These are phyloP conservation scores for Forbesichthys agassizii DNA, from an alignment of 2,113 vertebrate species.

Conservation along the genomic window DNA sequence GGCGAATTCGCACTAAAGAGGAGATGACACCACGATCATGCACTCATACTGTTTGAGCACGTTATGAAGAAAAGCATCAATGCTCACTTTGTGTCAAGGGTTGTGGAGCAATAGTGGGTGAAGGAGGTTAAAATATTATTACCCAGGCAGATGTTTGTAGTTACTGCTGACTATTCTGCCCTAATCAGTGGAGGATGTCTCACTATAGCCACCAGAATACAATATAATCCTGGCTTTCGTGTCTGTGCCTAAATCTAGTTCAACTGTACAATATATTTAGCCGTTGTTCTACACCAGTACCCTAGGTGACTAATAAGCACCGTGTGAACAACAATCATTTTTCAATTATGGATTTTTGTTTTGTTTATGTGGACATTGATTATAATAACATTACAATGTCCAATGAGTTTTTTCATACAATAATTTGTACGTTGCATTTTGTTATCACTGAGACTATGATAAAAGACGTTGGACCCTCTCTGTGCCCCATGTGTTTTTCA, in stretches of 20 bases:
- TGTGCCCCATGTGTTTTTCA: slow-evolving; percentile 69
- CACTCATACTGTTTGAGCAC: slow-evolving; percentile 52
- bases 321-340: no score
- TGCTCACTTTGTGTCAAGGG: slow-evolving; percentile 35
- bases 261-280: no score
- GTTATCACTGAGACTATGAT: slow-evolving; percentile 60
- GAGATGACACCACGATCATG: slow-evolving; percentile 64
- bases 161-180: slow-evolving; percentile 23
- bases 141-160: neutral
- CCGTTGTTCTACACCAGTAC: no score
- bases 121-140: slow-evolving; percentile 16
- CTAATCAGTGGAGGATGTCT: slow-evolving; percentile 6
- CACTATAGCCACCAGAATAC: slow-evolving; percentile 4
- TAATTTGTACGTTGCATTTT: neutral
- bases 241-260: slow-evolving; percentile 11
- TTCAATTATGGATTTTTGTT: no score
- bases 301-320: no score
- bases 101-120: slow-evolving; percentile 18
- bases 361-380: no score
- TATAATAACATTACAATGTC: no score
- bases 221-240: slow-evolving; percentile 1
- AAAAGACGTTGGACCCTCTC: slow-evolving; percentile 60
- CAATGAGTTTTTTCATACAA: no score
- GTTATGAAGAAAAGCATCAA: slow-evolving; percentile 40
- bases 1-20: slow-evolving; percentile 63